Base-by-base conservation (phyloP, 2,797 vertebrate species). In the Syndactyla subalaris region DNA sequence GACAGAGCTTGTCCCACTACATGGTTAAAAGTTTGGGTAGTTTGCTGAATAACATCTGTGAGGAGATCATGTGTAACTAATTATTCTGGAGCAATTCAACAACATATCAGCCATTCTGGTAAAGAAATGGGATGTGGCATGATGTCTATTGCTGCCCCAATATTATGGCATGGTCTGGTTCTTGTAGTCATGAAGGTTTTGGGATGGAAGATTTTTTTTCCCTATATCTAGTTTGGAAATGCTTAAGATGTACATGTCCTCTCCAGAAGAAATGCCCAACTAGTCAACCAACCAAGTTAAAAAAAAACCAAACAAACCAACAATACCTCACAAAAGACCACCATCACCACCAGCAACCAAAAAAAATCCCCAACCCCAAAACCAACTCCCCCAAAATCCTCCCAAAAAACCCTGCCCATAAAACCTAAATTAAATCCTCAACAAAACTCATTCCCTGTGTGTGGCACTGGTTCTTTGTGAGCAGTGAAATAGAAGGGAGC, bases 191-290 rank as follows among this genome's bases (percentile, higher is more conserved):
- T 7, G 6, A 58, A 74, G 7, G 5, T 14, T 62, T 34, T 36
- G 18, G 14, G 63, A 89, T 10, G 2, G 27, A 32, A 45, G 7
- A 6, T 4, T n/a, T 45, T 61, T 17, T 3, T 23, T 14, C 38
- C 39, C 19, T 22, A 30, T 15, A 29, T n/a, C 5, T 58, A 4
- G 3, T 29, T 38, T 38, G 63, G 45, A 75, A 58, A 59, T 55
- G 26, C 4, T 54, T 48, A n/a, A 34, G 14, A 5, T 66, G 24
- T 30, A 7, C 6, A 55, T 0, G 0, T 4, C 11, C 6, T 23
- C 7, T 6, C 24, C 3, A 10, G 11, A 36, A 54, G 43, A 62
- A 22, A 29, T 9, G 3, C 9, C 34, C 29, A 41, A 58, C 18
- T n/a, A 46, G 36, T 3, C 9, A 23, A 29, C 30, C n/a, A 58